These are phyloP conservation scores for Polydrusus tereticollis DNA, from an alignment of 2,888 invertebrate genomes.

Conservation along the genomic window DNA sequence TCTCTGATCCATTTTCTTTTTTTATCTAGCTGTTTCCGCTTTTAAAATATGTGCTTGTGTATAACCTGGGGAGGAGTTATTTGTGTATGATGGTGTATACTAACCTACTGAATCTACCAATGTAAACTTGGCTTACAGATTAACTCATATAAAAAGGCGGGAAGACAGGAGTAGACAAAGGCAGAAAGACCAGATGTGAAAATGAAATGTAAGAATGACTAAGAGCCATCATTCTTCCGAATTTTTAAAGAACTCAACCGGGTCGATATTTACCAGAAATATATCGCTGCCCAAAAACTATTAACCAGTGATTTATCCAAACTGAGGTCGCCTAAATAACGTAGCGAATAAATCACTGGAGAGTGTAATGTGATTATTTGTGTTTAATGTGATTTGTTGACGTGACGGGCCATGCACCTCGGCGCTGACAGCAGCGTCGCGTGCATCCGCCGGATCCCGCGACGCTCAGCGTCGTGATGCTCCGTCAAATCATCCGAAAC, in stretches of 20 bases:
- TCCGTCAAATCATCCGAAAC: slow-evolving; percentile 68
- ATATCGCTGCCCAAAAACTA: slow-evolving; percentile 53
- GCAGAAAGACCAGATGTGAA: too few relatives aligned
- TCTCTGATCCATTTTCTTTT: too few relatives aligned
- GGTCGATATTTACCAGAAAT: slow-evolving; percentile 56
- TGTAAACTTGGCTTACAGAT: too few relatives aligned
- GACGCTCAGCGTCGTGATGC: slow-evolving; percentile 68
- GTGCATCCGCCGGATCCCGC: slow-evolving; percentile 60
- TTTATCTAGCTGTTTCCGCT: too few relatives aligned
- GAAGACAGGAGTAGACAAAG: too few relatives aligned
- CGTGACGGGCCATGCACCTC: slow-evolving; percentile 65
- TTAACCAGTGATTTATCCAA: slow-evolving; percentile 38
- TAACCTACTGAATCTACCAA: too few relatives aligned
- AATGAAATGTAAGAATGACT: too few relatives aligned
- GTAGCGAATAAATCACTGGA: slow-evolving; percentile 67
- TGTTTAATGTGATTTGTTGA: slow-evolving; percentile 68
- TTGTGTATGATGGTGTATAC: too few relatives aligned
- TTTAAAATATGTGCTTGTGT: too few relatives aligned
- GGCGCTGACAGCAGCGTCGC: slow-evolving; percentile 69
- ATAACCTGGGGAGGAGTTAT: too few relatives aligned
- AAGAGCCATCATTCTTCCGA: too few relatives aligned
- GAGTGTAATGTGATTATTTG: slow-evolving; percentile 68
- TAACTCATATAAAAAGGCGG: too few relatives aligned
- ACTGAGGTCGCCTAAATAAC: slow-evolving; percentile 63
- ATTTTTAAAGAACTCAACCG: not conserved